phyloP scores from a whole-genome alignment of 2,888 invertebrate genomes.

The Euproctis similis region DNA sequence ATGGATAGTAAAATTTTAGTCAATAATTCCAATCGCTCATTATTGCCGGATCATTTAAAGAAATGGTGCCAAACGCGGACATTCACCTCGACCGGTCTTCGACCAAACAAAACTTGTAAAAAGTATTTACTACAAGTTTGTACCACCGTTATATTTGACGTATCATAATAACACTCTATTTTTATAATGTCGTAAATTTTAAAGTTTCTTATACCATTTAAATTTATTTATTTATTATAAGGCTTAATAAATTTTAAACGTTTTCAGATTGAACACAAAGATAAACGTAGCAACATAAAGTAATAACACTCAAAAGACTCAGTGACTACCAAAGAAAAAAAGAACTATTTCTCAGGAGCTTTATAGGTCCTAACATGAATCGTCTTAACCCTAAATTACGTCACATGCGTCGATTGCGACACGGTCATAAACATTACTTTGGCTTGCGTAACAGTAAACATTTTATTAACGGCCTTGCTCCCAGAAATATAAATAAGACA shows the following conservation, averaged over 20 bases:
- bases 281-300: no score
- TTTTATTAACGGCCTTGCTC: slow-evolving; percentile 24
- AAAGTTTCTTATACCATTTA: slow-evolving; percentile 7
- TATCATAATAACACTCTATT: slow-evolving; percentile 25
- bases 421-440: slow-evolving; percentile 10
- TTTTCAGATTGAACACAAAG: no score
- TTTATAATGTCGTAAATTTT: slow-evolving; percentile 11
- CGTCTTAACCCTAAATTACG: slow-evolving; percentile 10
- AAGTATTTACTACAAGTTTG: slow-evolving; percentile 22
- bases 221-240: slow-evolving; percentile 3
- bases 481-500: slow-evolving; percentile 14
- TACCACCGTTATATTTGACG: slow-evolving; percentile 31
- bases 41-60: slow-evolving; percentile 13
- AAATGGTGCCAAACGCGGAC: slow-evolving; percentile 45
- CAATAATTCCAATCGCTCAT: slow-evolving; percentile 14
- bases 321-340: no score
- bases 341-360: no score
- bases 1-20: slow-evolving; percentile 9
- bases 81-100: slow-evolving; percentile 45
- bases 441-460: slow-evolving; percentile 15
- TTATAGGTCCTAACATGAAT: no score
- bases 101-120: slow-evolving; percentile 20
- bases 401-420: slow-evolving; percentile 6
- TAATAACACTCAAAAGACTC: no score
- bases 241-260: no score